phyloP scores from a whole-genome alignment of 2,113 vertebrate species.

The Procavia capensis region DNA sequence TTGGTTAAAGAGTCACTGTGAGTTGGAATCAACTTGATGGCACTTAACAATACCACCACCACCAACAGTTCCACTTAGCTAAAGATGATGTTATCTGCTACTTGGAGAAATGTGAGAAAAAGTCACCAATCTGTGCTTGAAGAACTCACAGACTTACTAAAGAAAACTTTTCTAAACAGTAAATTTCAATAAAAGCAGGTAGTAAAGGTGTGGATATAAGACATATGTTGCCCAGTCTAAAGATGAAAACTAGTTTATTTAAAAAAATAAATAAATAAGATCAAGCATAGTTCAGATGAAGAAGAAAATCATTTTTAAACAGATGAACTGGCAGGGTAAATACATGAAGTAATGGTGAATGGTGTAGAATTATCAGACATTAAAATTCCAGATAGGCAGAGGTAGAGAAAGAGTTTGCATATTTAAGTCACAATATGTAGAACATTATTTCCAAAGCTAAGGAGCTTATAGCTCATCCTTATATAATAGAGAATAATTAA shows the following conservation, averaged over 20 bases:
- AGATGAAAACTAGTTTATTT: background rate
- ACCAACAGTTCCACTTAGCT: background rate
- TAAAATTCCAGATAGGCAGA: background rate
- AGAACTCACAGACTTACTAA: background rate
- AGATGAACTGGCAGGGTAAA: background rate
- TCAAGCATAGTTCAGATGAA: background rate
- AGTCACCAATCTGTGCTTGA: background rate
- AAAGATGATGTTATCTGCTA: background rate
- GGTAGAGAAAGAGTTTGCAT: background rate
- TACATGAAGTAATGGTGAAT: background rate
- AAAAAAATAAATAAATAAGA: constrained; percentile 39
- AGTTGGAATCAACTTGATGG: too few relatives aligned
- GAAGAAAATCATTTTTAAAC: background rate
- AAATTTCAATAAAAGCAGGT: background rate
- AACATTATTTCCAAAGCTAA: background rate
- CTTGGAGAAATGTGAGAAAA: background rate
- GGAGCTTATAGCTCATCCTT: background rate
- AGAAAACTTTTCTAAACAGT: background rate
- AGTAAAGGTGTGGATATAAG: background rate
- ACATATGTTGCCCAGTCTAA: background rate
- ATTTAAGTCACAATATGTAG: background rate
- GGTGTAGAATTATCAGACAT: background rate
- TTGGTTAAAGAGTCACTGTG: too few relatives aligned
- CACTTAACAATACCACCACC: too few relatives aligned
- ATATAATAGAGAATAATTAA: background rate